Base-by-base conservation (phyloP, 2,888 invertebrate genomes). In the Thelaira solivaga region DNA sequence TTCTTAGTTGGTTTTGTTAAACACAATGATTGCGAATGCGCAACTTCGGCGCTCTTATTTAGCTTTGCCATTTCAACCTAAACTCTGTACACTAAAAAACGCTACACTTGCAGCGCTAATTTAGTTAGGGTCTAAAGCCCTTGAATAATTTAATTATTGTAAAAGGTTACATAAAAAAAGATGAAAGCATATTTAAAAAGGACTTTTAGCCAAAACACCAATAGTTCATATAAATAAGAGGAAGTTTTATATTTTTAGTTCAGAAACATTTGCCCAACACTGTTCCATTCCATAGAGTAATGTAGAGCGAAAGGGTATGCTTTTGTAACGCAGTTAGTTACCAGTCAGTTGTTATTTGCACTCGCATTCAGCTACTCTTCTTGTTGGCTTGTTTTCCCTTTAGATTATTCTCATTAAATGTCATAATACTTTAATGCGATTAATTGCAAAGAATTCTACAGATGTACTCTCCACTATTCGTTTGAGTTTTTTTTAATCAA, bases 321-420 rank as follows among this genome's bases (percentile, higher is more conserved):
- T 4, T 1, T 53, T 16, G 29, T 31, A 81, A 81, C 76, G 85
- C 85, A 82, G n/a, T n/a, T 83, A 82, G 83, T 75, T 81, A 86
- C 86, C 85, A 82, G 86, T 85, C 82, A 83, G 22, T 59, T 34
- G 31, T 31, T 51, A 4, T 41, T 41, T 61, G 22, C 18, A 51
- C n/a, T 47, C 6, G 24, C 13, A 24, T 10, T 41, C 5, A 3
- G 18, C n/a, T 18, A 11, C n/a, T 16, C 8, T 2, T 22, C 18
- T 8, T 2, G 22, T 4, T 16, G n/a, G 13, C 16, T 53, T 51
- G 13, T 83, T 80, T 71, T 49, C 39, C 39, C 53, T 61, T 20
- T 72, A 71, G 84, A 83, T 86, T 85, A 84, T 80, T 81, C 80
- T 81, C 78, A 80, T 76, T 69, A 69, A 74, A 76, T 75, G 74